A percentile compares a stretch with the other conserved stretches of the same genome.
phyloP scores from a whole-genome alignment of 1,140 invertebrate species.

The Megalonaias nervosa region DNA sequence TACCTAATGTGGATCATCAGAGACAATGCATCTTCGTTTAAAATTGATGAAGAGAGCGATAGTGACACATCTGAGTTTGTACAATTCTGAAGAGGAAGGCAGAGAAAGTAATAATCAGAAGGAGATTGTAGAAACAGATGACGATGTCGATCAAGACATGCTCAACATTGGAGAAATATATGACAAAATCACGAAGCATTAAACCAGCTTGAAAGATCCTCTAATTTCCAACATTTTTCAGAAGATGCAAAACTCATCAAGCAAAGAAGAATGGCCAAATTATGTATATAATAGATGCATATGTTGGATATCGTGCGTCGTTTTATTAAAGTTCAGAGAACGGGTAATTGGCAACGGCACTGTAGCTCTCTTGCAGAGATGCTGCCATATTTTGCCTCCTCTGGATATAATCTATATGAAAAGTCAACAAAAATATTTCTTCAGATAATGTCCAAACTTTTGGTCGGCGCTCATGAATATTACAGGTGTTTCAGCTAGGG shows the following conservation, averaged over 20 bases:
- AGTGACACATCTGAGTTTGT: too few relatives aligned
- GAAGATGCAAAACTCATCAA: background rate
- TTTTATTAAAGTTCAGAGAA: slow-evolving; percentile 48
- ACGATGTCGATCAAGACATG: background rate
- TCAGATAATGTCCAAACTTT: slow-evolving; percentile 68
- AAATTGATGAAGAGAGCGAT: too few relatives aligned
- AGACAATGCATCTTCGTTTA: too few relatives aligned
- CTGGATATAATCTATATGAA: slow-evolving; percentile 71
- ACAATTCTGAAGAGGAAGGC: too few relatives aligned
- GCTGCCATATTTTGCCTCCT: slow-evolving; percentile 45
- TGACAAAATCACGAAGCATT: background rate
- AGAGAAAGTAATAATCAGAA: too few relatives aligned
- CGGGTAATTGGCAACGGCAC: slow-evolving; percentile 43
- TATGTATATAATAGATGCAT: slow-evolving; percentile 45
- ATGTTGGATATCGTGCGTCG: slow-evolving; percentile 42
- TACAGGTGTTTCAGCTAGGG: slow-evolving; percentile 51
- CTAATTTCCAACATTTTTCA: background rate
- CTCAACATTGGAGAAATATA: background rate
- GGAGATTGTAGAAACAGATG: background rate
- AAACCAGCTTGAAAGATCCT: background rate
- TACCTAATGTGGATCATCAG: too few relatives aligned
- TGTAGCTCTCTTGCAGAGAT: slow-evolving; percentile 50
- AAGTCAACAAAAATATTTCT: slow-evolving; percentile 71
- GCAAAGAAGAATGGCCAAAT: slow-evolving; percentile 9
- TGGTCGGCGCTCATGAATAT: slow-evolving; percentile 27